These are phyloP conservation scores for Enteromius radiatus DNA, from an alignment of 2,797 vertebrate genomes.

Conservation along the genomic window DNA sequence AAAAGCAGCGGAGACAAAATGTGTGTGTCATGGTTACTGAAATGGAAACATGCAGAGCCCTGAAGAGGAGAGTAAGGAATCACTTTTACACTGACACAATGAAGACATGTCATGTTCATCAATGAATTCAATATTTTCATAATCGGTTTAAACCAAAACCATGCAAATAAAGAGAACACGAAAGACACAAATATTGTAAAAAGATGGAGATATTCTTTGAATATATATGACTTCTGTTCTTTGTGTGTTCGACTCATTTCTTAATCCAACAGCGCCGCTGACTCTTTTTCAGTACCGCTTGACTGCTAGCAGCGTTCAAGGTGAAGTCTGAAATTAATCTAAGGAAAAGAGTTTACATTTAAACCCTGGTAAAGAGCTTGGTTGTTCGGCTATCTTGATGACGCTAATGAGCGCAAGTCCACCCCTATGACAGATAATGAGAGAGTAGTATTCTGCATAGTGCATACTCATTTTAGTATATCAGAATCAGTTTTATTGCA, in stretches of 20 bases:
- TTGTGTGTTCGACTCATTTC: constrained; percentile 12
- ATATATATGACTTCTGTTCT: neutral
- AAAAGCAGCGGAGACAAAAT: constrained; percentile 42
- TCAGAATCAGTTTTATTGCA: no score
- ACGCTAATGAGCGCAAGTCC: constrained; percentile 38
- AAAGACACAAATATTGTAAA: constrained; percentile 29
- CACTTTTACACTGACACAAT: neutral
- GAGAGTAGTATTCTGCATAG: neutral
- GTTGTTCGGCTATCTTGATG: constrained; percentile 31
- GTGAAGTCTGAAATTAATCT: constrained; percentile 53
- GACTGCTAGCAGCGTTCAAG: constrained; percentile 40
- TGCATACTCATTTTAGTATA: neutral
- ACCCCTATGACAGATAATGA: constrained; percentile 7
- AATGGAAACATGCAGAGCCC: constrained; percentile 41
- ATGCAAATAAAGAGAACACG: neutral
- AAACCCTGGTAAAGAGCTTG: constrained; percentile 38
- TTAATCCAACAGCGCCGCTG: neutral
- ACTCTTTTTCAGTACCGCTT: constrained; percentile 24
- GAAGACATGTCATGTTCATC: neutral
- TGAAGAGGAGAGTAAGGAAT: constrained; percentile 36
- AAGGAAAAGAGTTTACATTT: constrained; percentile 43
- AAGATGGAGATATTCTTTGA: constrained; percentile 45
- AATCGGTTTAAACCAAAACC: neutral
- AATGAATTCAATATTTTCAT: neutral
- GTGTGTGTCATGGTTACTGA: constrained; percentile 42